Percentiles rank a stretch among this genome's conserved stretches.
These are phyloP conservation scores for Autographa gamma DNA, from an alignment of 2,888 invertebrate genomes.

Conservation along the genomic window DNA sequence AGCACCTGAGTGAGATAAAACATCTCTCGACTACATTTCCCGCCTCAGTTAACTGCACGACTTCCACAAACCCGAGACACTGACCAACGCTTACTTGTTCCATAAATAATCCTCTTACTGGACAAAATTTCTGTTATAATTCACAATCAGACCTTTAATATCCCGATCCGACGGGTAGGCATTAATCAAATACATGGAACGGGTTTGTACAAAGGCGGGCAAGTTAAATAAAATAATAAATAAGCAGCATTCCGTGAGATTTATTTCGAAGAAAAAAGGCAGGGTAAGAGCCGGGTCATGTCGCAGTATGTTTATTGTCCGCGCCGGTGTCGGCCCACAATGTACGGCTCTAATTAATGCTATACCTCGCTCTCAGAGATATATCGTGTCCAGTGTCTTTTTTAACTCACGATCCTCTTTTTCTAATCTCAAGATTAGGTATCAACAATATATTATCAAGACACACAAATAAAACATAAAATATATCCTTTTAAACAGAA, in stretches of 20 bases:
- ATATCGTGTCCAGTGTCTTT: conserved; percentile 73
- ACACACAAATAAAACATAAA: conserved; percentile 54
- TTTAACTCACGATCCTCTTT: conserved; percentile 68
- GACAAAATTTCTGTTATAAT: conserved; percentile 82
- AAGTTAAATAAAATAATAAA: conserved; percentile 88
- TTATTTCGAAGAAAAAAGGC: conserved; percentile 86
- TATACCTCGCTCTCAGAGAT: conserved; percentile 74
- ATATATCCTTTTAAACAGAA: conserved; percentile 55
- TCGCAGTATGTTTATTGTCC: conserved; percentile 83
- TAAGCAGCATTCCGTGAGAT: conserved; percentile 86
- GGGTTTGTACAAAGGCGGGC: conserved; percentile 84
- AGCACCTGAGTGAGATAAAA: conserved; percentile 21
- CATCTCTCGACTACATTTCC: conserved; percentile 33
- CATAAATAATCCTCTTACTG: conserved; percentile 85
- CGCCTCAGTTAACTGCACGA: conserved; percentile 35
- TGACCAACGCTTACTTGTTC: conserved; percentile 68
- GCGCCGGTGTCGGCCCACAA: conserved; percentile 77
- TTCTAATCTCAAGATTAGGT: conserved; percentile 62
- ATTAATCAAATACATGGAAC: conserved; percentile 87
- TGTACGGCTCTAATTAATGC: conserved; percentile 85
- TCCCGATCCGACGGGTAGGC: conserved; percentile 74
- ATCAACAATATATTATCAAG: conserved; percentile 49
- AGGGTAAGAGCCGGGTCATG: conserved; percentile 83
- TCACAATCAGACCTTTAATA: conserved; percentile 84
- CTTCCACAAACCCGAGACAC: conserved; percentile 63